Conservation (phyloP, 2,113 vertebrate species). For the Colius striatus region DNA sequence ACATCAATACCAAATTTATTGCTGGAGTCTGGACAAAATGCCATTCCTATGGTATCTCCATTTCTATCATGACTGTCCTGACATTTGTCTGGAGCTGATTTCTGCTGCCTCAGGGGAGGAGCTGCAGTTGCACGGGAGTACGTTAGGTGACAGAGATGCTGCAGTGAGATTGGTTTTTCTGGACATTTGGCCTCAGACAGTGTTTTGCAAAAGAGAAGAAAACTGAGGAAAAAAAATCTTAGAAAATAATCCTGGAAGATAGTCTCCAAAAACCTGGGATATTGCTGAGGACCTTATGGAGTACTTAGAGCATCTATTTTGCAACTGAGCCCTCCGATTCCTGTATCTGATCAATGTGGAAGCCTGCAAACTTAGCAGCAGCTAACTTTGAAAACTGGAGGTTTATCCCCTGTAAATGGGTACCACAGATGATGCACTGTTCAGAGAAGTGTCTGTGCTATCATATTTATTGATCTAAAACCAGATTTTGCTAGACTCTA, state of each 20-base stretch:
- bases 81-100: not conserved
- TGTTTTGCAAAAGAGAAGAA: not conserved
- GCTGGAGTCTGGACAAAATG: not conserved
- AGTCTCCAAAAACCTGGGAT: not conserved
- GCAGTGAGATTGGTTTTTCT: not conserved
- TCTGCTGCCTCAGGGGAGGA: not conserved
- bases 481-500: not conserved
- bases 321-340: not conserved
- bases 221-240: rapidly evolving
- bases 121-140: not conserved
- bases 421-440: not conserved
- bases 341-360: not conserved
- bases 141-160: not conserved
- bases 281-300: not conserved
- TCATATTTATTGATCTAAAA: not conserved
- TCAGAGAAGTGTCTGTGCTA: not conserved
- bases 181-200: not conserved
- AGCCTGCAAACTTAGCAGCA: not conserved
- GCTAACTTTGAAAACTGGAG: not conserved
- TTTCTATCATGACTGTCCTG: not conserved
- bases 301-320: not conserved
- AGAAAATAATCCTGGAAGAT: not conserved
- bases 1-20: not conserved
- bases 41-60: not conserved
- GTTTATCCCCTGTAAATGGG: not conserved